Conservation (phyloP, 2,888 invertebrate genomes). For the Catocala nupta region DNA sequence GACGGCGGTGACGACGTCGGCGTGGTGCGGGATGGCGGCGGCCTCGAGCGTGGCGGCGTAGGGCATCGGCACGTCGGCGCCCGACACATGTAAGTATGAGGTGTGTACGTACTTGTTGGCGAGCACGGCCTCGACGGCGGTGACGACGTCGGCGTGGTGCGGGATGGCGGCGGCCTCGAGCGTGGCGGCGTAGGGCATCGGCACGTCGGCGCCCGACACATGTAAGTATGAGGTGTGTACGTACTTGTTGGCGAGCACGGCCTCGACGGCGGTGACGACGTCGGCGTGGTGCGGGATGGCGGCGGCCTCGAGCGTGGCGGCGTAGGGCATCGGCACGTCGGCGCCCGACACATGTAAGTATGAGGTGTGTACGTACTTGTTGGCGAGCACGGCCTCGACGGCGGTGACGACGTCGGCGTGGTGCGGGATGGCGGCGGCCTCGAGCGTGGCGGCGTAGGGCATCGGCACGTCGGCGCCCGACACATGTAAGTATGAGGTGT, state of each 20-base stretch:
- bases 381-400: conserved; percentile 93
- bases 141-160: conserved; percentile 90
- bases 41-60: conserved; percentile 95
- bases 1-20: conserved; percentile 93
- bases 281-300: conserved; percentile 92
- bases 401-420: conserved; percentile 92
- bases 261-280: conserved; percentile 92
- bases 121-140: conserved; percentile 93
- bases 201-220: conserved; percentile 97
- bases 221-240: background rate
- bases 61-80: conserved; percentile 99
- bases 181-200: conserved; percentile 98
- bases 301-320: conserved; percentile 92
- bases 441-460: conserved; percentile 97
- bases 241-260: conserved; percentile 90
- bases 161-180: conserved; percentile 94
- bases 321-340: conserved; percentile 99
- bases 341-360: conserved; percentile 91
- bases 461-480: conserved; percentile 98
- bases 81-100: conserved; percentile 88
- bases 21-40: conserved; percentile 91
- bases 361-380: conserved; percentile 61
- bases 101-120: conserved; percentile 81
- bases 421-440: conserved; percentile 92
- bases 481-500: conserved; percentile 71